Base-by-base conservation (phyloP, 2,888 invertebrate genomes). In the Margaritifera margaritifera region DNA sequence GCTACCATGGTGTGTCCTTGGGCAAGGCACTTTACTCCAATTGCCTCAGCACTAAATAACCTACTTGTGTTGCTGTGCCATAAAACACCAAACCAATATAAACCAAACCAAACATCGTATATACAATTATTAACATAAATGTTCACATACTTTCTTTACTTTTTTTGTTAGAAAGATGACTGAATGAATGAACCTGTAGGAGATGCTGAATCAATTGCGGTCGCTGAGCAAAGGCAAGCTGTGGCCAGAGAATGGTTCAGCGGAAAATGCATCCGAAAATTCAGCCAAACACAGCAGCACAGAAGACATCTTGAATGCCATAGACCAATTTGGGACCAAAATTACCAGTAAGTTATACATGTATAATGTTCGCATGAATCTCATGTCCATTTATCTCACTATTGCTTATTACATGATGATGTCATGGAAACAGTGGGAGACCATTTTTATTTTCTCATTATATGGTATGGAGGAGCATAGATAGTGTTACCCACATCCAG, bases 241-340 rank as follows among this genome's bases (percentile, higher is more conserved):
- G 55, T 42, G 11, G 11, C 42, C 42, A 42, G 42, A 42, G 3
- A 65, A 59, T 25, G 68, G 62, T 57, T 62, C 68, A 25, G 62
- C 68, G 42, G 66, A 60, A 20, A 22, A 55, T 25, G 56, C 62
- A 5, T 24, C 68, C 15, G 52, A 61, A 11, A 55, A 62, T 31
- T 63, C 64, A 4, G 63, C 61, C 4, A 60, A 62, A 18, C 63
- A 78, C 6, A 81, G 82, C 6, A 80, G 82, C 51, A 86, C 85
- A 62, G 85, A 85, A 20, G 86, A 86, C 55, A 86, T 86, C 31
- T 74, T 86, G 18, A 81, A 68, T 57, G 79, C 84, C 0, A 74
- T 86, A 54, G 85, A 86, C 66, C 79, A 78, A 50, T 86, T 85
- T 74, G 84, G 81, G 31, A 76, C 79, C 31, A 75, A 74, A 53